Conservation (phyloP, 2,113 vertebrate species). For the Leptobrachium ailaonicum region DNA sequence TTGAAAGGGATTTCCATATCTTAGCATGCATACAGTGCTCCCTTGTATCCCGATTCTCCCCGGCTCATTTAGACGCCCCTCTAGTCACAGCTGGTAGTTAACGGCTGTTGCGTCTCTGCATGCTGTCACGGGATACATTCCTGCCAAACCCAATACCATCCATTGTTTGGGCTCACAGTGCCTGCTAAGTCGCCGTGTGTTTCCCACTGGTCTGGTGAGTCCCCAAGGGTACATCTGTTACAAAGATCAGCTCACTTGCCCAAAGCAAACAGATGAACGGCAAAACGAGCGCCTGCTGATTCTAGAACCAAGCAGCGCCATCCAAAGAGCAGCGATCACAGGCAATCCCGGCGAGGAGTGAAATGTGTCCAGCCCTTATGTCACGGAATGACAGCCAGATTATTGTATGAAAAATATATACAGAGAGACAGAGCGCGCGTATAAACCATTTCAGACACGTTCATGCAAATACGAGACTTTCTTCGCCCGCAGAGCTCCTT, state of each 20-base stretch:
- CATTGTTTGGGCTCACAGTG: slow-evolving; percentile 15
- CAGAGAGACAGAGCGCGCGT: no score
- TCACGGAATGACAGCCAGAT: slow-evolving; percentile 6
- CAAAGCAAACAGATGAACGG: slow-evolving; percentile 40
- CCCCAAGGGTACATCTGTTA: slow-evolving; percentile 41
- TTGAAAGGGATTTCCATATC: slow-evolving; percentile 22
- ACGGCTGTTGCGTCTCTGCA: slow-evolving; percentile 39
- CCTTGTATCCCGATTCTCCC: slow-evolving; percentile 44
- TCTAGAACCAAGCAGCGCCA: background rate
- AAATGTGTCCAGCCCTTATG: slow-evolving; percentile 12
- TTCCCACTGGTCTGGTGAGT: background rate
- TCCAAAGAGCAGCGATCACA: background rate
- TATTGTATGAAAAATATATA: background rate
- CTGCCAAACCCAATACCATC: slow-evolving; percentile 11
- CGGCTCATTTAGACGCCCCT: slow-evolving; percentile 40
- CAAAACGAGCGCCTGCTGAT: background rate
- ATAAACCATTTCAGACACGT: no score
- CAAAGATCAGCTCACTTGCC: slow-evolving; percentile 22
- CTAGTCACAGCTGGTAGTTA: slow-evolving; percentile 37
- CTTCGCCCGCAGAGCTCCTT: no score
- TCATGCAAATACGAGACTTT: no score
- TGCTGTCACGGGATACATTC: slow-evolving; percentile 36
- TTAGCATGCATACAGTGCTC: slow-evolving; percentile 24
- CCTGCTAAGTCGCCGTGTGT: slow-evolving; percentile 12
- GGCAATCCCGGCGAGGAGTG: background rate